These are phyloP conservation scores for Cetoscarus ocellatus DNA, from an alignment of 2,797 vertebrate genomes.

Conservation along the genomic window DNA sequence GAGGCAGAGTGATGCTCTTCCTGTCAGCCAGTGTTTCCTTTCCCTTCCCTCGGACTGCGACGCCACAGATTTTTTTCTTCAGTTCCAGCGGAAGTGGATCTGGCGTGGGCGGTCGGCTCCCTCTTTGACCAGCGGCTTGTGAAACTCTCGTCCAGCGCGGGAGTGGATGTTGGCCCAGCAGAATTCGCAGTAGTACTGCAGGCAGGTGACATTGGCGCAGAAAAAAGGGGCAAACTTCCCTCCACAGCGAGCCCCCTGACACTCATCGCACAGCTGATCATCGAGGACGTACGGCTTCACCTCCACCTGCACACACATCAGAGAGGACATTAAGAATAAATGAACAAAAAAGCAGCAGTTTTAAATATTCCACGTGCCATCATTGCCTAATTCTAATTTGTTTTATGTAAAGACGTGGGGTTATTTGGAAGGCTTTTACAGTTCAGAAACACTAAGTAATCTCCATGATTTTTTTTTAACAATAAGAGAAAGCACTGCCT, in stretches of 20 bases:
- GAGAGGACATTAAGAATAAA: not conserved
- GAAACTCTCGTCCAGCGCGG: conserved; percentile 97
- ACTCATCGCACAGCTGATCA: conserved; percentile 98
- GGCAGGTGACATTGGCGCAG: conserved; percentile 99
- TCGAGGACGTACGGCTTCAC: conserved; percentile 99
- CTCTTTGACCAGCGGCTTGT: conserved; percentile 99
- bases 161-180: conserved; percentile 99
- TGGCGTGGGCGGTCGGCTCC: conserved; percentile 97
- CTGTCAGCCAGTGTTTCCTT: conserved; percentile 84
- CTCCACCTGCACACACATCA: conserved; percentile 89
- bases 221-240: conserved; percentile 99
- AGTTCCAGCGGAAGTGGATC: conserved; percentile 99
- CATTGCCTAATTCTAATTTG: too few relatives aligned
- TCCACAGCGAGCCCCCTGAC: conserved; percentile 96
- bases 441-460: too few relatives aligned
- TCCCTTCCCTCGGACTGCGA: conserved; percentile 72
- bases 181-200: conserved; percentile 99
- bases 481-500: too few relatives aligned
- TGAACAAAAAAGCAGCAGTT: not conserved
- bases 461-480: too few relatives aligned
- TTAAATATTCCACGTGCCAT: too few relatives aligned
- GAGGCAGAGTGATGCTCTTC: conserved; percentile 90
- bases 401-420: too few relatives aligned
- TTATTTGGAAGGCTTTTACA: too few relatives aligned
- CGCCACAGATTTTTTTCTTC: conserved; percentile 72